Conservation (phyloP, 2,888 invertebrate genomes). For the Elegia similella region DNA sequence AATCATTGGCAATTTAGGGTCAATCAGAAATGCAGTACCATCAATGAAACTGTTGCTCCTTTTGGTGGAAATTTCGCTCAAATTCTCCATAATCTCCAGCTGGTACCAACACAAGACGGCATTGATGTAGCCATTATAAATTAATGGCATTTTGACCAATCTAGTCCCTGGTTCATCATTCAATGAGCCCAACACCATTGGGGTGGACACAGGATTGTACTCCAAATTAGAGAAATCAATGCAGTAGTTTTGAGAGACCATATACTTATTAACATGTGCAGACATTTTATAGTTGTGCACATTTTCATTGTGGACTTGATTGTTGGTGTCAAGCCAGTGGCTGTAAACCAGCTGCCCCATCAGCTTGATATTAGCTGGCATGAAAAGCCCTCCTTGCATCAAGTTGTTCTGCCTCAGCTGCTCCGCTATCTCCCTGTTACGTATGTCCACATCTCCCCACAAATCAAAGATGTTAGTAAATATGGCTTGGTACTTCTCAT, state of each 20-base stretch:
- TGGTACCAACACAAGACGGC: conserved; percentile 81
- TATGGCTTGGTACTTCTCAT: conserved; percentile 75
- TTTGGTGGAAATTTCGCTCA: conserved; percentile 63
- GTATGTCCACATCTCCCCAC: conserved; percentile 80
- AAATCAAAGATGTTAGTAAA: conserved; percentile 77
- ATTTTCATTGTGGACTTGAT: conserved; percentile 80
- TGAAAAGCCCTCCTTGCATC: conserved; percentile 62
- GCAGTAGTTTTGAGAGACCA: conserved; percentile 80
- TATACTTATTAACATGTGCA: conserved; percentile 80
- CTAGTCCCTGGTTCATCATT: conserved; percentile 32
- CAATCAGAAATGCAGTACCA: conserved; percentile 70
- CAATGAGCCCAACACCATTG: conserved; percentile 45
- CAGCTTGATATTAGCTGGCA: conserved; percentile 78
- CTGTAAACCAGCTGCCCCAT: conserved; percentile 83
- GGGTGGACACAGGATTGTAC: conserved; percentile 61
- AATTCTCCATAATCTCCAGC: conserved; percentile 64
- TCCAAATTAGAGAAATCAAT: conserved; percentile 67
- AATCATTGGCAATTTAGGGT: conserved; percentile 47
- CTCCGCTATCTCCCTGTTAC: conserved; percentile 44
- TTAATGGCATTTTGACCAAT: conserved; percentile 46
- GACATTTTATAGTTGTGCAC: conserved; percentile 78
- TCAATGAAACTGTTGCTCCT: conserved; percentile 66
- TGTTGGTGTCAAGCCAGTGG: conserved; percentile 80
- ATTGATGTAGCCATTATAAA: conserved; percentile 63
- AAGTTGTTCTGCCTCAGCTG: conserved; percentile 56